Conservation (phyloP, 2,888 invertebrate species). For the Luperina nickerlii region DNA sequence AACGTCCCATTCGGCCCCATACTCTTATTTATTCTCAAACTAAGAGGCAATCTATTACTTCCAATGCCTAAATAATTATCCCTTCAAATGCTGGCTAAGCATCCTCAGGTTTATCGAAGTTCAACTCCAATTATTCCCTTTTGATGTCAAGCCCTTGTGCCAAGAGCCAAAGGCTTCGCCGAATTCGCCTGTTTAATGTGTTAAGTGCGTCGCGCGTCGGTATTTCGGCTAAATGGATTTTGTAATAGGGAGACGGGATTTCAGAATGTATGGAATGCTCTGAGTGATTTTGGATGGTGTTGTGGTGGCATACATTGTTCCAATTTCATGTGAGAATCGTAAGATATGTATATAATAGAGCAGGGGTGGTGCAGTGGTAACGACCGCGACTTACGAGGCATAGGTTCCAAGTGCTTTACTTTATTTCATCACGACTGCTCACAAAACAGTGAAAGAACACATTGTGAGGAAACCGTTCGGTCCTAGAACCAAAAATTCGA, state of each 20-base stretch:
- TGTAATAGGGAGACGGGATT: slow-evolving; percentile 38
- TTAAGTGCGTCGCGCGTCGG: slow-evolving; percentile 61
- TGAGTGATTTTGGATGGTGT: slow-evolving; percentile 28
- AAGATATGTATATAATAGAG: not conserved
- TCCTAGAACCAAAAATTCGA: no score
- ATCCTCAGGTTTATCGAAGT: slow-evolving; percentile 63
- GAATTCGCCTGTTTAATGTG: slow-evolving; percentile 61
- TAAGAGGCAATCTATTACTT: slow-evolving; percentile 49
- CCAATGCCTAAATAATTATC: slow-evolving; percentile 53
- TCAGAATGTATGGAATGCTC: slow-evolving; percentile 42
- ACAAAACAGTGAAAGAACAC: no score
- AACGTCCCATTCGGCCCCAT: not conserved
- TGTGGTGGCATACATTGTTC: slow-evolving; percentile 7
- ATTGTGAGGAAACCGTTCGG: no score
- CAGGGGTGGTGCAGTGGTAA: not conserved
- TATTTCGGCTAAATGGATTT: slow-evolving; percentile 61
- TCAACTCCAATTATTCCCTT: slow-evolving; percentile 66
- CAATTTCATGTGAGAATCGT: slow-evolving; percentile 14
- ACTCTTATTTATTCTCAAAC: slow-evolving; percentile 23
- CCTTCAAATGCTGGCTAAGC: slow-evolving; percentile 52
- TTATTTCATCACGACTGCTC: no score
- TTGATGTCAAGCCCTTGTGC: slow-evolving; percentile 60
- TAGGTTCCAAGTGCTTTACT: no score
- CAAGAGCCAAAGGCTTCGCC: slow-evolving; percentile 52
- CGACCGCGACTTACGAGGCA: not conserved